Evolutionary conservation across 2,888 invertebrate species (phyloP).

Genomic region (Autographa gamma): DNA sequence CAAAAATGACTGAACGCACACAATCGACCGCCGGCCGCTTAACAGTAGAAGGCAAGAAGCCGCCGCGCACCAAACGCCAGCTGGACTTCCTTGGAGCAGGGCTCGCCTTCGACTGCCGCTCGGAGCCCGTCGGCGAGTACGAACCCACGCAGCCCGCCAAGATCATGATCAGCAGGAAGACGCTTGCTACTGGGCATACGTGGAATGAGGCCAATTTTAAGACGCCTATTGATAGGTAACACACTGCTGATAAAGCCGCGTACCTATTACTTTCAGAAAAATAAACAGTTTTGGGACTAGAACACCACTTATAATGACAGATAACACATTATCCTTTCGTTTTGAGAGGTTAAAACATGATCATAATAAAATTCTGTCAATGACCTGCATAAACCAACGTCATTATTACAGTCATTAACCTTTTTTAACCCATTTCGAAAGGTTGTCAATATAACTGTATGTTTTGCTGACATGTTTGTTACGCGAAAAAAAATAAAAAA

Average conservation of each 20-base stretch:
- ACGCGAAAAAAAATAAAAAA: too few species aligned
- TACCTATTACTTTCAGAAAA: too few species aligned
- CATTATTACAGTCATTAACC: too few species aligned
- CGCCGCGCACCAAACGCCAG: slow-evolving; percentile 77
- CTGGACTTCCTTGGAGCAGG: slow-evolving; percentile 81
- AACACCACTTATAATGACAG: too few species aligned
- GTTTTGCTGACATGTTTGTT: too few species aligned
- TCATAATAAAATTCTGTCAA: too few species aligned
- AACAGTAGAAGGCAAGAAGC: slow-evolving; percentile 73
- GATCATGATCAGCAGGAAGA: slow-evolving; percentile 86
- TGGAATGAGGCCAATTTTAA: slow-evolving; percentile 86
- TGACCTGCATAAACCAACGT: too few species aligned
- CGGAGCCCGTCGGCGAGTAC: slow-evolving; percentile 73
- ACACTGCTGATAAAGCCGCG: neutral
- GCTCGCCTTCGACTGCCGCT: slow-evolving; percentile 72
- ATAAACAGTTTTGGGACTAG: too few species aligned
- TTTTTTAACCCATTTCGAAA: too few species aligned
- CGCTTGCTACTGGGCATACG: slow-evolving; percentile 83
- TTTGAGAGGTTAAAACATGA: too few species aligned
- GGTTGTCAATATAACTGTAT: too few species aligned
- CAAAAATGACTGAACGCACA: slow-evolving; percentile 77
- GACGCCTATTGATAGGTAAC: slow-evolving; percentile 83
- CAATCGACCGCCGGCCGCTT: slow-evolving; percentile 74
- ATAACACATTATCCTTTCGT: too few species aligned
- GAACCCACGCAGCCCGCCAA: slow-evolving; percentile 81